Conservation (phyloP, 2,113 vertebrate genomes). For the Otus sunia region DNA sequence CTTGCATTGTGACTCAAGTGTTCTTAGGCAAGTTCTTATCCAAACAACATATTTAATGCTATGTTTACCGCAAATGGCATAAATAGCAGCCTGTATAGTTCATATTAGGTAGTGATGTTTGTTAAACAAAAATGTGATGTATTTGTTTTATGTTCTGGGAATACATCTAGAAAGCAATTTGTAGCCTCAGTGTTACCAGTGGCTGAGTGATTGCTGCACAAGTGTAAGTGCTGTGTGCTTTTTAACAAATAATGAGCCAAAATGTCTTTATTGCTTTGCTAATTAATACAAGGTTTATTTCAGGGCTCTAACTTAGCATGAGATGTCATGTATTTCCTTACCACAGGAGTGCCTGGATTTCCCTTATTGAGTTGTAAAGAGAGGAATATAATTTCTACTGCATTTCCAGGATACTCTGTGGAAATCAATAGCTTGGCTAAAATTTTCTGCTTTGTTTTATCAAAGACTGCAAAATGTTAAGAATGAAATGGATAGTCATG, state of each 20-base stretch:
- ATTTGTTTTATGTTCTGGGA: constrained; percentile 29
- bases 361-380: background rate
- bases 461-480: background rate
- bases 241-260: constrained; percentile 42
- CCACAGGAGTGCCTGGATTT: background rate
- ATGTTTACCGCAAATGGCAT: constrained; percentile 21
- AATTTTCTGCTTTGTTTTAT: background rate
- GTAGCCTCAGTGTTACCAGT: background rate
- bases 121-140: constrained; percentile 30
- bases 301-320: background rate
- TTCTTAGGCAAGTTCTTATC: constrained; percentile 11
- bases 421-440: background rate
- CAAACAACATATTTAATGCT: constrained; percentile 22
- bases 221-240: constrained; percentile 1
- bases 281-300: constrained; percentile 55
- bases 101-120: background rate
- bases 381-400: background rate
- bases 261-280: constrained; percentile 41
- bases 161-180: constrained; percentile 27
- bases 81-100: background rate
- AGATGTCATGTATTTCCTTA: background rate
- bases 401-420: background rate
- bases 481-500: background rate
- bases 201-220: background rate
- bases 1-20: constrained; percentile 12